Base-by-base conservation (phyloP, 1,140 invertebrate genomes). In the Zaprionus taronus region DNA sequence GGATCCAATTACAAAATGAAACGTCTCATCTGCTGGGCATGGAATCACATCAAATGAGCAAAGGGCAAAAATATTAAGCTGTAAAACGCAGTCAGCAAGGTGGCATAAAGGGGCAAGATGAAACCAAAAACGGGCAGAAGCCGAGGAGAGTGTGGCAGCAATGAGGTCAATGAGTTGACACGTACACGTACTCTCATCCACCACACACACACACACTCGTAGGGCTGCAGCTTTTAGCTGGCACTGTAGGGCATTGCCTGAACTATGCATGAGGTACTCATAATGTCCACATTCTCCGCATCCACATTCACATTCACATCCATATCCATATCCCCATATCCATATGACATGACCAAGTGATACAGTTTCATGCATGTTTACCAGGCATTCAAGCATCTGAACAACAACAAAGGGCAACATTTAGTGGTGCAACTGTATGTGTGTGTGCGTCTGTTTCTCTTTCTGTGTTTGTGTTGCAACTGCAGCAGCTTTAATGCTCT, bases 351-450 rank as follows among this genome's bases (percentile, higher is more conserved):
- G 57, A 73, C 67, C 79, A 68, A 79, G 68, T 72, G 79, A 84
- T 83, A 81, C 70, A 81, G 72, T 83, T 83, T 83, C 75, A 65
- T 87, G 76, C 79, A 77, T 77, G 76, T 87, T 85, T 79, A 68
- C 49, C 72, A 57, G 51, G 83, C 77, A 74, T 87, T 82, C 72
- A 20, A 57, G 62, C 73, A 55, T 44, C 44, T n/a, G 12, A 28
- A 28, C 61, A 36, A 38, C 62, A 72, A 72, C 74, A 77, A 77
- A 76, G 28, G 67, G 68, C 68, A 65, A 55, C 73, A 47, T 65
- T 64, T 76, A 76, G 61, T 69, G 20, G 14, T 34, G 28, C 61
- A 56, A 31, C 26, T 26, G 20, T 38, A 7, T 20, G 15, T 41
- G 49, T 9, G 36, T 53, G 31, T 65, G 53, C 4, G 24, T 49